Percentiles rank a stretch among this genome's conserved stretches.
These are phyloP conservation scores for Cinclus cinclus DNA, from an alignment of 2,113 vertebrate species.

Conservation along the genomic window DNA sequence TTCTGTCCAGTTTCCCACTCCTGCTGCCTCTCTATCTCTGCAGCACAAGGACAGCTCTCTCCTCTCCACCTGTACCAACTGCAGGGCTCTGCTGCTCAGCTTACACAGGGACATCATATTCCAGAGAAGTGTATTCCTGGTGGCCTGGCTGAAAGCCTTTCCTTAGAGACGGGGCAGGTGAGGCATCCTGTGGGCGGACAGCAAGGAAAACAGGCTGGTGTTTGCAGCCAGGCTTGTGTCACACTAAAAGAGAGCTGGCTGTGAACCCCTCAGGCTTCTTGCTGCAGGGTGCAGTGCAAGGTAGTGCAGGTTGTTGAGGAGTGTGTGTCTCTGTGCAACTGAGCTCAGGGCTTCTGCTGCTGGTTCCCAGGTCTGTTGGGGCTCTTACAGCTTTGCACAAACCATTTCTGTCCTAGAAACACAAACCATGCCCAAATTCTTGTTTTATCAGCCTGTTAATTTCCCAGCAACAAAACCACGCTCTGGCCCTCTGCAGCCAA, in stretches of 20 bases:
- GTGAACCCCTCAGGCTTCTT: background rate
- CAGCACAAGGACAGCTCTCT: background rate
- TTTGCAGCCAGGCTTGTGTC: background rate
- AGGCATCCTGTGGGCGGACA: background rate
- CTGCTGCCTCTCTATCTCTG: background rate
- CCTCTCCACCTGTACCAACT: background rate
- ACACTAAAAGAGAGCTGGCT: background rate
- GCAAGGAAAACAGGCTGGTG: background rate
- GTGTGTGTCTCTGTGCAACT: background rate
- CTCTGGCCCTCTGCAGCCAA: background rate
- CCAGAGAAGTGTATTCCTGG: fast-evolving
- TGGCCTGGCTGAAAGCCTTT: background rate
- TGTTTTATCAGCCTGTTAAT: background rate
- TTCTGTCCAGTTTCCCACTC: background rate
- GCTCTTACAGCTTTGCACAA: background rate
- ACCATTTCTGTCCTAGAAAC: background rate
- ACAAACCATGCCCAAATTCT: background rate
- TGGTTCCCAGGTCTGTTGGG: background rate
- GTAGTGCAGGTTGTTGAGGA: background rate
- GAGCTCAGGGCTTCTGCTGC: background rate
- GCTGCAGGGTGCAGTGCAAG: background rate
- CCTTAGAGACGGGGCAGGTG: background rate
- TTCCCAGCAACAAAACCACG: background rate
- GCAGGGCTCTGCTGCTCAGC: background rate
- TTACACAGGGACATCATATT: fast-evolving